Evolutionary conservation across 2,888 invertebrate species (phyloP).

Genomic region (Muscina levida): DNA sequence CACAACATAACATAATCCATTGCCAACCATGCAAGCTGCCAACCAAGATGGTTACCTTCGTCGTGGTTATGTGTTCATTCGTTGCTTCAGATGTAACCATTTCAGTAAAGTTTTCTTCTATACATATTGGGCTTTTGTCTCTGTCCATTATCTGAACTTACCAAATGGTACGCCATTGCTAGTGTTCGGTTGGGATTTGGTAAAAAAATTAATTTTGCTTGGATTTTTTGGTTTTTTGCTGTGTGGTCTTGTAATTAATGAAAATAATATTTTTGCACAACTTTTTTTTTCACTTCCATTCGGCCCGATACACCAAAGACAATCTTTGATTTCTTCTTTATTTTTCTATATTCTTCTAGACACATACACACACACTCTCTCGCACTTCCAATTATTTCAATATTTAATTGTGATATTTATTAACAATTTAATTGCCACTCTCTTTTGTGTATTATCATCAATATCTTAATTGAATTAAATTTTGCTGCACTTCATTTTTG

Average conservation of each 20-base stretch:
- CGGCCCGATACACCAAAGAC: background rate
- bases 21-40: no score
- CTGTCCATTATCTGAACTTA: background rate
- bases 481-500: conserved; percentile 17
- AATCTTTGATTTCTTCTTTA: background rate
- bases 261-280: conserved; percentile 5
- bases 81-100: no score
- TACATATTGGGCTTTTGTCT: no score
- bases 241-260: background rate
- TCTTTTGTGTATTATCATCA: background rate
- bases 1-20: no score
- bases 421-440: background rate
- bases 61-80: no score
- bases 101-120: no score
- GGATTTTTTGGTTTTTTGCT: background rate
- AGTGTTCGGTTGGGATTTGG: no score
- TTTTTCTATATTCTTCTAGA: conserved; percentile 6
- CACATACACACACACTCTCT: background rate
- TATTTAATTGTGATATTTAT: background rate
- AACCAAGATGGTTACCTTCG: no score
- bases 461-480: conserved; percentile 25
- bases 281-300: background rate
- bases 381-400: background rate
- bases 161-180: conserved; percentile 5
- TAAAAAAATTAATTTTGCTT: background rate